A percentile compares a stretch with the other conserved stretches of the same genome.
phyloP scores from a whole-genome alignment of 1,140 invertebrate species.

The Zaprionus nigranus region DNA sequence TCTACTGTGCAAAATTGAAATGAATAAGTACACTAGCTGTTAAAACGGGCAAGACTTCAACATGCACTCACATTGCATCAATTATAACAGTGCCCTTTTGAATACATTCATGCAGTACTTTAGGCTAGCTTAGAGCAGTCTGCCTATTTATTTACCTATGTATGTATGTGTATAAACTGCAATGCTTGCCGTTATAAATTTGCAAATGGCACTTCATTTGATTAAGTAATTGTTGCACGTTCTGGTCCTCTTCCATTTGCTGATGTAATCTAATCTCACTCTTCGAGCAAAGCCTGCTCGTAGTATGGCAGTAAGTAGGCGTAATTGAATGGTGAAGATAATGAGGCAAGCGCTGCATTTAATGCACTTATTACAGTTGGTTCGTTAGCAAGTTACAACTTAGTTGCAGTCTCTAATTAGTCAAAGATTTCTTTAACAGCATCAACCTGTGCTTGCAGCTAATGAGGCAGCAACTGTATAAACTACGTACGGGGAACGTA shows the following conservation, averaged over 20 bases:
- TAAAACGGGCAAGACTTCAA: too few relatives aligned
- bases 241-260: constrained; percentile 30
- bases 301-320: neutral
- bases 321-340: neutral
- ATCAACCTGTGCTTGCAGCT: neutral
- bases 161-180: neutral
- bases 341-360: neutral
- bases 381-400: neutral
- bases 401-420: neutral
- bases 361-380: neutral
- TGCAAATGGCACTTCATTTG: constrained; percentile 60
- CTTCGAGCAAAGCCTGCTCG: neutral
- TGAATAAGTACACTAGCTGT: too few relatives aligned
- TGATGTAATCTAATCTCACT: neutral
- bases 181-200: constrained; percentile 58
- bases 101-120: too few relatives aligned
- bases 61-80: neutral
- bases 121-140: neutral
- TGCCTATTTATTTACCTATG: neutral
- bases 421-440: neutral
- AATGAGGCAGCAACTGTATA: neutral
- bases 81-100: constrained; percentile 21
- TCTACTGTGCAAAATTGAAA: too few relatives aligned
- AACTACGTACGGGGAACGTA: neutral
- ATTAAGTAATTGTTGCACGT: constrained; percentile 68